These are phyloP conservation scores for Dascillus cervinus DNA, from an alignment of 2,888 invertebrate genomes.

Conservation along the genomic window DNA sequence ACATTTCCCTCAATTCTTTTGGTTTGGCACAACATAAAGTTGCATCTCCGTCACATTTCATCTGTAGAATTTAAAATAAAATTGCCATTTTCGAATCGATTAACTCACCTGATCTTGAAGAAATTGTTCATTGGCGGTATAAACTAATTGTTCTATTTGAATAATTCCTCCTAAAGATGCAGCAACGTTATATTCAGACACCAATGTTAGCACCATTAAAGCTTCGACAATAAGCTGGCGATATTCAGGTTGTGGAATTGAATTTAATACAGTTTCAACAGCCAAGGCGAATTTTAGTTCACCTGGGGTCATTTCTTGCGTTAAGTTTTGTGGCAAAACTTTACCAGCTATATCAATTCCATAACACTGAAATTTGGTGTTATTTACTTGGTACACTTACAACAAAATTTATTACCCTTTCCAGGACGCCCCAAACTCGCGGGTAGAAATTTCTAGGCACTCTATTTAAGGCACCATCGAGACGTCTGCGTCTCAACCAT, in stretches of 20 bases:
- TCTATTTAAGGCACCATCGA: conserved; percentile 95
- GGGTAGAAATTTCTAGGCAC: conserved; percentile 97
- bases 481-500: conserved; percentile 87
- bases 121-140: conserved; percentile 90
- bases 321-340: conserved; percentile 82
- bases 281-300: conserved; percentile 97
- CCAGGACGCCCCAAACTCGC: conserved; percentile 85
- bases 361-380: conserved; percentile 61
- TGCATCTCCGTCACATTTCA: conserved; percentile 82
- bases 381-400: conserved; percentile 6
- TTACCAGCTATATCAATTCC: conserved; percentile 90
- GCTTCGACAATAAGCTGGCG: conserved; percentile 95
- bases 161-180: conserved; percentile 70
- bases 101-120: conserved; percentile 82
- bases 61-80: conserved; percentile 45
- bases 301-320: conserved; percentile 98
- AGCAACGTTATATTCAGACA: conserved; percentile 79
- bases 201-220: conserved; percentile 88
- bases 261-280: conserved; percentile 93
- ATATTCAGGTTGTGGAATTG: conserved; percentile 97
- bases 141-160: conserved; percentile 86
- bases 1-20: conserved; percentile 52
- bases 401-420: too few relatives aligned
- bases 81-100: conserved; percentile 2
- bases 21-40: conserved; percentile 87